Percentiles rank a stretch among this genome's conserved stretches.
phyloP scores from a whole-genome alignment of 2,797 vertebrate genomes.

The Crax fasciolata region DNA sequence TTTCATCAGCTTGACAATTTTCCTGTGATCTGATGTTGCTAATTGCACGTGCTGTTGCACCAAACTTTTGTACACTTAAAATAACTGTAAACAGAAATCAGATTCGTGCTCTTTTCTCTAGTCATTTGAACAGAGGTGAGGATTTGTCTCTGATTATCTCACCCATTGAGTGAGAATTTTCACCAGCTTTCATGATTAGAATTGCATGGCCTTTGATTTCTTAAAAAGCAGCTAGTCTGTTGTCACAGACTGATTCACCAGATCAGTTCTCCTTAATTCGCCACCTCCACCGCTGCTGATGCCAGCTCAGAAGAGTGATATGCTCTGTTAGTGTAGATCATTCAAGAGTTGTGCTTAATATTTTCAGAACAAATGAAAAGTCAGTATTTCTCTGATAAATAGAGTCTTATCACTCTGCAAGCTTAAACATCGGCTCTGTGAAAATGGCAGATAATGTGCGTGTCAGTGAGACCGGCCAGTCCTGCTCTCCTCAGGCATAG shows the following conservation, averaged over 20 bases:
- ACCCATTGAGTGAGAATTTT: not conserved
- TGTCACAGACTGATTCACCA: not conserved
- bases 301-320: not conserved
- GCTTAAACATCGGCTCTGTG: not conserved
- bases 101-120: not conserved
- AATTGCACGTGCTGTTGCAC: not conserved
- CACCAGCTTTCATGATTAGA: not conserved
- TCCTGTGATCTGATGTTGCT: not conserved
- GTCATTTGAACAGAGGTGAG: not conserved
- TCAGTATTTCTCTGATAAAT: not conserved
- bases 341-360: not conserved
- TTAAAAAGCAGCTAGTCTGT: not conserved
- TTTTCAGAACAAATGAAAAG: not conserved
- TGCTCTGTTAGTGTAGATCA: not conserved
- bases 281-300: not conserved
- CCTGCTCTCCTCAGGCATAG: accelerated
- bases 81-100: not conserved
- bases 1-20: not conserved
- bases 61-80: not conserved
- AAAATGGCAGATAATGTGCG: not conserved
- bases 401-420: not conserved
- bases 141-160: not conserved
- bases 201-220: not conserved
- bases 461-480: not conserved
- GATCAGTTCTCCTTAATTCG: not conserved